Percentiles rank a stretch among this genome's conserved stretches.
These are phyloP conservation scores for Anableps anableps DNA, from an alignment of 2,797 vertebrate genomes.

Conservation along the genomic window DNA sequence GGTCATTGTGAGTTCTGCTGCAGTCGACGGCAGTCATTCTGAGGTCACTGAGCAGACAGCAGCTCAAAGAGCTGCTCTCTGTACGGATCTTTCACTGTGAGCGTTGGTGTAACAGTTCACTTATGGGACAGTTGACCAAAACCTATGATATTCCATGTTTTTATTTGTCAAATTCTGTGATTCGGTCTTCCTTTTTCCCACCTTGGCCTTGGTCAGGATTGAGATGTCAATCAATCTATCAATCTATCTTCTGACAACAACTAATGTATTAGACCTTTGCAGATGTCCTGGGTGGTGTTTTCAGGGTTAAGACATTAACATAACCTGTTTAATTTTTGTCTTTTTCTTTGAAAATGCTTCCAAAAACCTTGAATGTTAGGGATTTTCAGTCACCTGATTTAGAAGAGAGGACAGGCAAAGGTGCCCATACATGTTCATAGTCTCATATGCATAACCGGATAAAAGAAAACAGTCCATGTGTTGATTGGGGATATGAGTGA, in stretches of 20 bases:
- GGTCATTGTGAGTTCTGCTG: no score
- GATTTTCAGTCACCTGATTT: not conserved
- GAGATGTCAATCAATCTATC: no score
- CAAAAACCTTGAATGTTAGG: not conserved
- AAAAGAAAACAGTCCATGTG: slow-evolving; percentile 50
- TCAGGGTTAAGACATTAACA: no score
- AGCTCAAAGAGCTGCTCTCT: no score
- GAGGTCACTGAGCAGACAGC: no score
- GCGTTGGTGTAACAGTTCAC: no score
- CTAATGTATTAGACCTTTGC: not conserved
- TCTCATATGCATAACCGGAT: slow-evolving; percentile 23
- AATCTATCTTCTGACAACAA: no score
- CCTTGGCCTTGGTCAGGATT: not conserved
- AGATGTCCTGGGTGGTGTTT: no score
- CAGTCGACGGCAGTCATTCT: no score
- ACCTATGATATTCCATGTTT: not conserved
- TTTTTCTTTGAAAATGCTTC: not conserved
- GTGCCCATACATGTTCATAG: not conserved
- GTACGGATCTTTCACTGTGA: no score
- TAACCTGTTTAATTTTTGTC: not conserved
- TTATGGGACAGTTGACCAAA: no score
- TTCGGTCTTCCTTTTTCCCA: not conserved
- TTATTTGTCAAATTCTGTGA: not conserved
- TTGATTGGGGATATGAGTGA: slow-evolving; percentile 57
- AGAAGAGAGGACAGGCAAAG: slow-evolving; percentile 16